Evolutionary conservation across 2,797 vertebrate genomes (phyloP), one percentile per base, ranked within the genome.

Genomic region (Lacerta agilis): DNA sequence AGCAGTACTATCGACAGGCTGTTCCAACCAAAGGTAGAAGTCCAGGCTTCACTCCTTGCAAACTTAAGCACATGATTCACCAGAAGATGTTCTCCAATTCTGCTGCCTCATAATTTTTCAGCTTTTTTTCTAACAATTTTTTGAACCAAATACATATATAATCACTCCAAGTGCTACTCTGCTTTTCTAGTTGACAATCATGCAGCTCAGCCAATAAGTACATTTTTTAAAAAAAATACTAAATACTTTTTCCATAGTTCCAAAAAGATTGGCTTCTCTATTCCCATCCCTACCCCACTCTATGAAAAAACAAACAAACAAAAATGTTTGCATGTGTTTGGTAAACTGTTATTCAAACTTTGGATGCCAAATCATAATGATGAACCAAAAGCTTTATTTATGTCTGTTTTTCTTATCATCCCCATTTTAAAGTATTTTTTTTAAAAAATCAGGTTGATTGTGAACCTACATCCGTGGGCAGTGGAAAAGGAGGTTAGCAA

Each of bases 41-140:
- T 90, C 85, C 64, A 87, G 2, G 82, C 81, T 82, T 91, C 87
- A 1, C 55, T 90, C 89, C 92, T 85, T 45, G 86, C 82, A 58
- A 5, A 0, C 58, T 49, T 18, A 66, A 45, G 78, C 20, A 86
- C 86, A 10, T 72, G 78, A 91, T 58, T 76, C 78, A 43, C 76
- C 83, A 73, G 72, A 92, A 89, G 90, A 90, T 87, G 91, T 93
- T 88, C 17, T 92, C 91, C 94, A 92, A 92, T 89, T 89, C 86
- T 33, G 80, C 92, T 89, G 88, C 92, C 5, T 90, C 85, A 0
- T 86, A 93, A 93, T 90, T 94, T 93, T 92, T 82, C 86, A 93
- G 90, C 96, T 95, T 96, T 94, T 94, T 96, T 96, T 94, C 92
- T 95, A 95, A 95, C 85, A 43, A 79, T 93, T 82, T 38, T 95